These are phyloP conservation scores for Prosapia bicincta DNA, from an alignment of 2,888 invertebrate species.

Conservation along the genomic window DNA sequence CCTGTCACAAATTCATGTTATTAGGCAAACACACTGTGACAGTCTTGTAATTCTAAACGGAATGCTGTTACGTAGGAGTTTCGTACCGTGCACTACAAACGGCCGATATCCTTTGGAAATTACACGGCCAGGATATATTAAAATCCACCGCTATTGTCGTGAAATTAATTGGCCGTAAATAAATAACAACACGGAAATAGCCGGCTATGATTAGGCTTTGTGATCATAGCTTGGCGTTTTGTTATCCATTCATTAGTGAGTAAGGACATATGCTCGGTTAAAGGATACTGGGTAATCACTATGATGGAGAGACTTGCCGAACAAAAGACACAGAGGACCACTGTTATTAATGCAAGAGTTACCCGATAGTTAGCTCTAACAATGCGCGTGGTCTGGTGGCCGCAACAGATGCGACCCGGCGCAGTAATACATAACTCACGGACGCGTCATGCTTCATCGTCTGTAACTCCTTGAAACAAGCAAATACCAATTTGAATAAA, in stretches of 20 bases:
- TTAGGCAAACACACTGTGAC: too few relatives aligned
- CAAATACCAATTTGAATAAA: too few relatives aligned
- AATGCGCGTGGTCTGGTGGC: not conserved
- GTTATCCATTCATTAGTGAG: not conserved
- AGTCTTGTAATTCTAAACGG: too few relatives aligned
- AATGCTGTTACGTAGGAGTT: too few relatives aligned
- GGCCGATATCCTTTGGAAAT: not conserved
- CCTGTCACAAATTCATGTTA: too few relatives aligned
- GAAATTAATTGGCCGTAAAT: not conserved
- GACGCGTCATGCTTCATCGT: too few relatives aligned
- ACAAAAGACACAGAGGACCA: not conserved
- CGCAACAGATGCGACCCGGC: not conserved
- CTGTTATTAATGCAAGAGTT: not conserved
- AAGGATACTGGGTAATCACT: not conserved
- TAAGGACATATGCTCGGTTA: not conserved
- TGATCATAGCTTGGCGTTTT: not conserved
- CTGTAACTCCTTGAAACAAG: too few relatives aligned
- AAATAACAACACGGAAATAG: not conserved
- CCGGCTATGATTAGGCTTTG: not conserved
- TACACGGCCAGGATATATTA: not conserved
- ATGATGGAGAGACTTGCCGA: not conserved
- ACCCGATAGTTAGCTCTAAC: not conserved
- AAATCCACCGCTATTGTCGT: not conserved
- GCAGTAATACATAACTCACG: not conserved
- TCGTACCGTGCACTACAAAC: not conserved